A percentile compares a stretch with the other conserved stretches of the same genome.
These are phyloP conservation scores for Penaeus monodon DNA, from an alignment of 2,888 invertebrate species.

Conservation along the genomic window DNA sequence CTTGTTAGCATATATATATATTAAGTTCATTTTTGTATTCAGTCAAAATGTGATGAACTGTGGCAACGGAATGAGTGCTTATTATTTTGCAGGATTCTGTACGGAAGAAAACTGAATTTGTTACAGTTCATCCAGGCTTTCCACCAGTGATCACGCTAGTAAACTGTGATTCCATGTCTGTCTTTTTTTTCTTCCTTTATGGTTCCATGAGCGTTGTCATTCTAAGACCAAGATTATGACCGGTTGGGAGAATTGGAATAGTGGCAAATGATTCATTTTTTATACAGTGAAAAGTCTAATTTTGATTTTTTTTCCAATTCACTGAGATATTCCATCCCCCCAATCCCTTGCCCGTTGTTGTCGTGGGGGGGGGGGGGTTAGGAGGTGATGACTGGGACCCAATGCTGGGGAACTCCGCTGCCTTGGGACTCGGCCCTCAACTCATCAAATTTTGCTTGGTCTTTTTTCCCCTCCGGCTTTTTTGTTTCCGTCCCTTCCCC, in stretches of 20 bases:
- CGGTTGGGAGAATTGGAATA: not conserved
- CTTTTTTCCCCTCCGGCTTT: too few relatives aligned
- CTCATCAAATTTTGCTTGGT: too few relatives aligned
- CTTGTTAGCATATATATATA: not conserved
- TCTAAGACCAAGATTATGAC: not conserved
- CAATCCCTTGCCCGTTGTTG: too few relatives aligned
- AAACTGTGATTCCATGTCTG: constrained; percentile 43
- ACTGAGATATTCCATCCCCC: too few relatives aligned
- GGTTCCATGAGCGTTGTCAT: not conserved
- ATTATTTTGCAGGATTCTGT: constrained; percentile 1
- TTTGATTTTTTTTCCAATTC: too few relatives aligned
- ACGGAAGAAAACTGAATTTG: constrained; percentile 10
- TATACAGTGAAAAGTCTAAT: too few relatives aligned
- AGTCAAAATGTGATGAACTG: not conserved
- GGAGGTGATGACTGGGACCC: too few relatives aligned
- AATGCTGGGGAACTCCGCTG: too few relatives aligned
- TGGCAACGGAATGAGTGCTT: not conserved
- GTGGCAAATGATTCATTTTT: too few relatives aligned
- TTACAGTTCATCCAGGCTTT: constrained; percentile 31
- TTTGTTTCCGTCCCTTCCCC: too few relatives aligned
- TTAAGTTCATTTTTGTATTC: constrained; percentile 7
- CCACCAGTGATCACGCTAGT: constrained; percentile 49
- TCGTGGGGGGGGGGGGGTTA: too few relatives aligned
- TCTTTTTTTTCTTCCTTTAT: not conserved
- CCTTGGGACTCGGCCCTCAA: too few relatives aligned